Evolutionary conservation across 2,113 vertebrate species (phyloP).

Genomic region (Vulpes vulpes): DNA sequence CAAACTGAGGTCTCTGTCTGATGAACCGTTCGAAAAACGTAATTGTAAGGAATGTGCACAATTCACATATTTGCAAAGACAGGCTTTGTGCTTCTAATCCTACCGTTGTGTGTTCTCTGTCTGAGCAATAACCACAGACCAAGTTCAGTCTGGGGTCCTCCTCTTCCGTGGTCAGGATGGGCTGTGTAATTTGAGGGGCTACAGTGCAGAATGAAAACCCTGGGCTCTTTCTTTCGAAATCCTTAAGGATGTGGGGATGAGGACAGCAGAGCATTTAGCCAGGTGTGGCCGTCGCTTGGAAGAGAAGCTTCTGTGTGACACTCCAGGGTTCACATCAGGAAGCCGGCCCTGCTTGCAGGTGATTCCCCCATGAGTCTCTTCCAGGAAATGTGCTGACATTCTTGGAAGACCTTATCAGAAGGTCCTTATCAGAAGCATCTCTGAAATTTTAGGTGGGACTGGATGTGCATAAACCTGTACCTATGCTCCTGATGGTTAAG

Average conservation of each 20-base stretch:
- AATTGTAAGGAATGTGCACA: background rate
- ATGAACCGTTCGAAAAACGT: too few relatives aligned
- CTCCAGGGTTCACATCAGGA: accelerated
- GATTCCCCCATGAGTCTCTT: accelerated
- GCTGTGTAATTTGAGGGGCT: background rate
- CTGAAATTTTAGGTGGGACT: background rate
- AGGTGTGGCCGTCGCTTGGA: accelerated
- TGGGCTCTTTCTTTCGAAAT: background rate
- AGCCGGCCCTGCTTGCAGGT: background rate
- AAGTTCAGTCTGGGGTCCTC: background rate
- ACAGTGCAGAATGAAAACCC: background rate
- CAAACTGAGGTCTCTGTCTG: background rate
- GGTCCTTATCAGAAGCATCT: accelerated
- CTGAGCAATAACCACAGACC: background rate
- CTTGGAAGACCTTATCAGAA: too few relatives aligned
- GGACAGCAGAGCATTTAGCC: too few relatives aligned
- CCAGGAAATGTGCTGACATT: background rate
- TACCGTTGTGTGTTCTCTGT: background rate
- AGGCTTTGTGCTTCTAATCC: background rate
- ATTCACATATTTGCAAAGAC: background rate
- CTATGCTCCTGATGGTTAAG: background rate
- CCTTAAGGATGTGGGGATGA: background rate
- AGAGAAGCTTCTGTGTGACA: too few relatives aligned
- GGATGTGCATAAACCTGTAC: accelerated
- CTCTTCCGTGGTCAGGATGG: background rate